These are phyloP conservation scores for Shargacucullia verbasci DNA, from an alignment of 2,888 invertebrate genomes.

Conservation along the genomic window DNA sequence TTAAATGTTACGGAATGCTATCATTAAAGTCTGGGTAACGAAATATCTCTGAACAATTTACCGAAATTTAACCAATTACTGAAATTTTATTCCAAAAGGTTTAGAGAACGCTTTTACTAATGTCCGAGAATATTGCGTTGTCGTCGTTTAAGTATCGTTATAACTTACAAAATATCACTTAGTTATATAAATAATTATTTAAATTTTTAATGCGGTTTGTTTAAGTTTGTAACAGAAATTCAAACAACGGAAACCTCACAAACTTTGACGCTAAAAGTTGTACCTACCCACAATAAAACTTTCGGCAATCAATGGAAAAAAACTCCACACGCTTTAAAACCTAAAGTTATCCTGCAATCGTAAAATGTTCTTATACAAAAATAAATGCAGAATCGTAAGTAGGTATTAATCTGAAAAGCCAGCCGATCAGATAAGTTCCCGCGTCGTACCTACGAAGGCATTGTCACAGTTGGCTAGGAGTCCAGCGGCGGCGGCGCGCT, in stretches of 20 bases:
- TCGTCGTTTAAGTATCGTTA: slow-evolving; percentile 3
- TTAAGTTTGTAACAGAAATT: slow-evolving; percentile 27
- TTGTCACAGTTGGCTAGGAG: slow-evolving; percentile 84
- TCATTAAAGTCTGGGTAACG: slow-evolving; percentile 37
- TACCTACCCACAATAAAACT: slow-evolving; percentile 34
- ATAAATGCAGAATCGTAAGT: slow-evolving; percentile 61
- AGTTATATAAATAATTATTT: no score
- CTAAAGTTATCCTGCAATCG: slow-evolving; percentile 42
- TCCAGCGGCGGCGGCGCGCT: slow-evolving; percentile 71
- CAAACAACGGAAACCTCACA: slow-evolving; percentile 24
- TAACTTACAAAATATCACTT: neutral
- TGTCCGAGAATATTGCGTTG: slow-evolving; percentile 10
- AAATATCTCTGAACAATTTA: slow-evolving; percentile 38
- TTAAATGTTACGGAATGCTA: slow-evolving; percentile 29
- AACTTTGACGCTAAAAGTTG: slow-evolving; percentile 30
- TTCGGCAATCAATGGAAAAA: slow-evolving; percentile 17
- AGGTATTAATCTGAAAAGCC: slow-evolving; percentile 69
- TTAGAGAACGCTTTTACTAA: slow-evolving; percentile 18
- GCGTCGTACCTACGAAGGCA: slow-evolving; percentile 61
- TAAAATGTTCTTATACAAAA: slow-evolving; percentile 44
- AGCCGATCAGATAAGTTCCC: slow-evolving; percentile 70
- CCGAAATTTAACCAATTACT: slow-evolving; percentile 38
- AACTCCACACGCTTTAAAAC: slow-evolving; percentile 33
- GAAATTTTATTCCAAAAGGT: slow-evolving; percentile 25
- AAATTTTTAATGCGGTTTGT: neutral